Percentiles rank a stretch among this genome's conserved stretches.
Evolutionary conservation across 2,797 vertebrate genomes (phyloP).

Genomic region (Pempheris klunzingeri): DNA sequence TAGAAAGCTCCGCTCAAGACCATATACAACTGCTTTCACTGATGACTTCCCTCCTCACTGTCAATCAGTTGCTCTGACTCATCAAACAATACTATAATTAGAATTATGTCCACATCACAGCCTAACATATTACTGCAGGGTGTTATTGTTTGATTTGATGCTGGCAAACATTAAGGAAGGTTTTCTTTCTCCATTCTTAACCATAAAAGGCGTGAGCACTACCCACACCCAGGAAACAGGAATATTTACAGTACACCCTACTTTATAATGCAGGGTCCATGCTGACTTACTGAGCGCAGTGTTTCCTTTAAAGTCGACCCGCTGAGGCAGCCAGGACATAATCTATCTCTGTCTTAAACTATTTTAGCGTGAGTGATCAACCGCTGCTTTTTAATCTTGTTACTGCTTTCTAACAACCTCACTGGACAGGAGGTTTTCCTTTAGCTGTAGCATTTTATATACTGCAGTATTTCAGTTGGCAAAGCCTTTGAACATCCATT

Average conservation of each 20-base stretch:
- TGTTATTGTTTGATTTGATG: conserved; percentile 29
- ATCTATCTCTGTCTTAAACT: conserved; percentile 42
- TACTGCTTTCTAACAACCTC: conserved; percentile 36
- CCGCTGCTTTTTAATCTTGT: conserved; percentile 17
- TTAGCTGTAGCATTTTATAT: conserved; percentile 35
- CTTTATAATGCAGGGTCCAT: conserved; percentile 51
- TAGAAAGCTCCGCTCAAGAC: background rate
- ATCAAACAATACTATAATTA: conserved; percentile 19
- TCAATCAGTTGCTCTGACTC: conserved; percentile 20
- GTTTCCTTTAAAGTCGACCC: conserved; percentile 59
- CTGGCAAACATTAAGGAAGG: conserved; percentile 33
- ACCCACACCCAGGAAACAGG: conserved; percentile 48
- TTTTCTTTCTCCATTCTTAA: conserved; percentile 30
- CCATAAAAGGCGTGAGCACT: conserved; percentile 51
- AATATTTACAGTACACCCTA: conserved; percentile 61
- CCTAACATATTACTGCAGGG: conserved; percentile 9
- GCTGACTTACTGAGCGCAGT: conserved; percentile 30
- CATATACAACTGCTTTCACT: conserved; percentile 14
- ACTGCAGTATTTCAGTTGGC: conserved; percentile 59
- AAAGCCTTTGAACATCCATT: conserved; percentile 49
- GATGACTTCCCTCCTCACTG: conserved; percentile 13
- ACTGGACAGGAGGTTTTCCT: conserved; percentile 29
- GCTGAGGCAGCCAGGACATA: conserved; percentile 29
- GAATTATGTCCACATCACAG: conserved; percentile 11
- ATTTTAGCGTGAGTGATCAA: conserved; percentile 33